Evolutionary conservation across 2,113 vertebrate genomes (phyloP).

Genomic region (Gnathonemus longibarbis): DNA sequence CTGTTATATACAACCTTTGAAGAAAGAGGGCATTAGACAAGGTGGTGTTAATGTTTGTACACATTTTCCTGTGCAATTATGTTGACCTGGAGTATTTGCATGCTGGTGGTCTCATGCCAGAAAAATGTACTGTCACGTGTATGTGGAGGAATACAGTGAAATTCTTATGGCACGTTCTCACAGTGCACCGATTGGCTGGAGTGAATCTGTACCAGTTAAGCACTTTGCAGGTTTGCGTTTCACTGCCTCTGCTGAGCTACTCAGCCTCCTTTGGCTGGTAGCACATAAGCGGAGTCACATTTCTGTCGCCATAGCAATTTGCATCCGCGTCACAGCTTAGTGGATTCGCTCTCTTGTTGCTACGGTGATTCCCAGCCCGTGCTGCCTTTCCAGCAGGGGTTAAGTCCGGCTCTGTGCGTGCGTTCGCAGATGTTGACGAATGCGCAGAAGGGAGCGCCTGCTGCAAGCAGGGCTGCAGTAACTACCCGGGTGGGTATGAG

Average conservation of each 20-base stretch:
- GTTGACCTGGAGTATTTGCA: background rate
- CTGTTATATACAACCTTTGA: background rate
- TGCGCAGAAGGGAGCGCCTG: conserved; percentile 67
- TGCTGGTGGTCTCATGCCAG: background rate
- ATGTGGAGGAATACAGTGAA: background rate
- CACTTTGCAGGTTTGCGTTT: background rate
- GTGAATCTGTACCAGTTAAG: conserved; percentile 15
- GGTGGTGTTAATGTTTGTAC: no score
- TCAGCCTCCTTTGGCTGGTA: background rate
- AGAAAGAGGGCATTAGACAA: background rate
- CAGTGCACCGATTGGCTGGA: background rate
- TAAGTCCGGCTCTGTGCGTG: conserved; percentile 21
- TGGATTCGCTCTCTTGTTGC: background rate
- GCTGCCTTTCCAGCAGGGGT: background rate
- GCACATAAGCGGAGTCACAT: background rate
- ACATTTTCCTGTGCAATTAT: no score
- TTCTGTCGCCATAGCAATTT: background rate
- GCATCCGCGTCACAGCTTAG: background rate
- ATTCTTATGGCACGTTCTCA: background rate
- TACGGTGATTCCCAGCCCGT: background rate
- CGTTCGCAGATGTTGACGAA: conserved; percentile 73
- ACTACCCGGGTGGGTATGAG: conserved; percentile 86
- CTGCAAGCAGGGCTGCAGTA: conserved; percentile 83
- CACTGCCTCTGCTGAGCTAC: background rate
- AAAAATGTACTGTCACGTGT: background rate